Conservation (phyloP, 2,113 vertebrate genomes). For the Himantopus leucocephalus region DNA sequence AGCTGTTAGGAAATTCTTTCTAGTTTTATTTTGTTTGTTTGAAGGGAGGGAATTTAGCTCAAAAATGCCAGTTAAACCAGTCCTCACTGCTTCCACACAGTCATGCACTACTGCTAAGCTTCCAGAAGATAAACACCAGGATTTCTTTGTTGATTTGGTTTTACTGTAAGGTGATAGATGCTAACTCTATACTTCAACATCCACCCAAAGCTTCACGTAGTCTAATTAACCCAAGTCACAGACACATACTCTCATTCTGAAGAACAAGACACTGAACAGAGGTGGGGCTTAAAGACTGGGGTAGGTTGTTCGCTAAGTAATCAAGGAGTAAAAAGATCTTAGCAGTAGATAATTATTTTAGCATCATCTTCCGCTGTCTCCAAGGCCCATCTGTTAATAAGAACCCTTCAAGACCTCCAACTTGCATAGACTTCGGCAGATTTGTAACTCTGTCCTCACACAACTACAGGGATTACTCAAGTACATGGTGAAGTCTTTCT, state of each 20-base stretch:
- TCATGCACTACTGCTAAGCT: neutral
- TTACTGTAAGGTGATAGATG: neutral
- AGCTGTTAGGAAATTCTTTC: neutral
- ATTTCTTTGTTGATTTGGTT: neutral
- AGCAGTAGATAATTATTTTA: neutral
- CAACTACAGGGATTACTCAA: neutral
- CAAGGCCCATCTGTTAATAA: neutral
- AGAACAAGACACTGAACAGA: neutral
- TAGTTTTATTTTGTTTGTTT: neutral
- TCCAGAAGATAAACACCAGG: neutral
- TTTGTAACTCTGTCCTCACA: neutral
- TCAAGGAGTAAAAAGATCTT: neutral
- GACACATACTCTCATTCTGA: too few species aligned
- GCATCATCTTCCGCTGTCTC: neutral
- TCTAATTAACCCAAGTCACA: neutral
- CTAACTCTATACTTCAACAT: neutral
- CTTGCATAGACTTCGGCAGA: neutral
- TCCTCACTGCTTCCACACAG: neutral
- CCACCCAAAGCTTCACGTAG: neutral
- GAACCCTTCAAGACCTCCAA: neutral
- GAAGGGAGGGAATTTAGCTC: neutral
- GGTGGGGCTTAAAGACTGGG: neutral
- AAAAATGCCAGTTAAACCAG: neutral
- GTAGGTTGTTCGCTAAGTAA: neutral
- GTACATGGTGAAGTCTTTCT: neutral